These are phyloP conservation scores for Ichneumoninae sp. DNA, from an alignment of 2,888 invertebrate genomes.

Conservation along the genomic window DNA sequence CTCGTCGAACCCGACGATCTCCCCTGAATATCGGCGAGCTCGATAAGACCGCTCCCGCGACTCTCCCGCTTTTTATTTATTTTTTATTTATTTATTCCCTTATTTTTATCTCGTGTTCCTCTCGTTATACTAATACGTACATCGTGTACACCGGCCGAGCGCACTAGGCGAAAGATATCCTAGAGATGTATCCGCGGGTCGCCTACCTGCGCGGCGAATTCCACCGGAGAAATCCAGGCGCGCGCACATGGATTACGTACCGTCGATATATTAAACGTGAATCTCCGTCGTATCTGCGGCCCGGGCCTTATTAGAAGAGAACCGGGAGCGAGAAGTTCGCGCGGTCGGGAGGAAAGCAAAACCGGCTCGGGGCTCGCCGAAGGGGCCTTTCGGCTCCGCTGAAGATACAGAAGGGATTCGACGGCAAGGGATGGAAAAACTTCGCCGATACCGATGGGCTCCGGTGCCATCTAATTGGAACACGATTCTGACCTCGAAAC, in stretches of 20 bases:
- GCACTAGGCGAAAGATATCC: constrained; percentile 49
- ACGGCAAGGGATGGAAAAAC: constrained; percentile 57
- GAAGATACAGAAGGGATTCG: constrained; percentile 54
- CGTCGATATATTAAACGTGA: constrained; percentile 64
- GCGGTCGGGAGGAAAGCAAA: constrained; percentile 32
- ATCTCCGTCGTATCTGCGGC: constrained; percentile 58
- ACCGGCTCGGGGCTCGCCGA: constrained; percentile 30
- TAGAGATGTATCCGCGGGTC: constrained; percentile 57
- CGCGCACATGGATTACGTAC: constrained; percentile 34
- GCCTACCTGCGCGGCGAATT: constrained; percentile 51
- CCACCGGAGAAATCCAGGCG: constrained; percentile 61
- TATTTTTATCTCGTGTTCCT: constrained; percentile 27
- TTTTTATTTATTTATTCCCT: background rate
- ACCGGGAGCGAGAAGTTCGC: constrained; percentile 49
- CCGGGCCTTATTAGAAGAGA: constrained; percentile 62
- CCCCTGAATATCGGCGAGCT: constrained; percentile 54
- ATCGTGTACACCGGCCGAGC: background rate
- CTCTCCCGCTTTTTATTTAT: constrained; percentile 15
- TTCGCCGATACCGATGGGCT: constrained; percentile 17
- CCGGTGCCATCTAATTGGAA: constrained; percentile 80
- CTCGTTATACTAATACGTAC: constrained; percentile 58
- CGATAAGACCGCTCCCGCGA: constrained; percentile 43
- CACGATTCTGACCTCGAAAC: constrained; percentile 83
- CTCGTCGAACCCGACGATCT: constrained; percentile 52
- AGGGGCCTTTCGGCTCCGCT: constrained; percentile 27